Evolutionary conservation across 2,797 vertebrate genomes (phyloP).

Genomic region (Tokudaia tokunoshimensis): DNA sequence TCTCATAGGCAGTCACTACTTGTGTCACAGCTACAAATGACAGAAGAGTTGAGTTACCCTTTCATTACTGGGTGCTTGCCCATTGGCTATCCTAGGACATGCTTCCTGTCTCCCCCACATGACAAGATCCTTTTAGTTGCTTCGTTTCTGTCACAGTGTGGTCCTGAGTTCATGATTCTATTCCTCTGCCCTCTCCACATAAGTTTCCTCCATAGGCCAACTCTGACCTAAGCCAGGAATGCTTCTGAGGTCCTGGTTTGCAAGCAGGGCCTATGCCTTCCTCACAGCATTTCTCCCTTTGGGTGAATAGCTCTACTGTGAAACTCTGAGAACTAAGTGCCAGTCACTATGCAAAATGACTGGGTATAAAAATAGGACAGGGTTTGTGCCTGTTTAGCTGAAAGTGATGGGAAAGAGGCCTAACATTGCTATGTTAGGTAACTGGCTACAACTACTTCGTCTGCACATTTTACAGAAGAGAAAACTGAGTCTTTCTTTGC

Average conservation of each 20-base stretch:
- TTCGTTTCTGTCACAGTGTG: neutral
- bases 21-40: neutral
- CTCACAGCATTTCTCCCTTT: neutral
- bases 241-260: neutral
- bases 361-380: neutral
- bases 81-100: neutral
- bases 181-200: neutral
- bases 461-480: neutral
- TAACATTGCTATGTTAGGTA: neutral
- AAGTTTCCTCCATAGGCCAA: neutral
- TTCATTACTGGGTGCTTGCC: neutral
- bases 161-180: neutral
- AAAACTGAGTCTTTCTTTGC: slow-evolving; percentile 1
- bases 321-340: neutral
- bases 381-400: neutral
- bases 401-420: neutral
- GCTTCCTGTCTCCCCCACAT: neutral
- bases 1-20: neutral
- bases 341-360: neutral
- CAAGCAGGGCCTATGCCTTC: neutral
- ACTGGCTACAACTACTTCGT: neutral
- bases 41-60: neutral
- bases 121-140: neutral
- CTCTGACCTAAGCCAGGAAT: neutral
- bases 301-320: neutral